Conservation (phyloP, 1,140 invertebrate genomes). For the Uloborus diversus region DNA sequence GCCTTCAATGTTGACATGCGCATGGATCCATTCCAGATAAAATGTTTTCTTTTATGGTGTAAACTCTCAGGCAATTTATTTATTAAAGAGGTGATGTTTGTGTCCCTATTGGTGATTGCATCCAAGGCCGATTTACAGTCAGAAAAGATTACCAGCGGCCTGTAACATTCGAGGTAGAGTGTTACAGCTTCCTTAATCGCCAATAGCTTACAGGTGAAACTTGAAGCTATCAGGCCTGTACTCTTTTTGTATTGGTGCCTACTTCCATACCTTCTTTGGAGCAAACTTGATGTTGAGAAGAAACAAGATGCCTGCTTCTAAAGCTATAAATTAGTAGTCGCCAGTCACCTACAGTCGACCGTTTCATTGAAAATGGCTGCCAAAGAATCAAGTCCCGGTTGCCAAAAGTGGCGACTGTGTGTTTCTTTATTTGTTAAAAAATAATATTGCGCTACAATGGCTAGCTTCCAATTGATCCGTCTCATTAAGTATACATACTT, state of each 20-base stretch:
- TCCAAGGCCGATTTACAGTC: conserved; percentile 6
- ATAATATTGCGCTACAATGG: too few relatives aligned
- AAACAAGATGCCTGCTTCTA: background rate
- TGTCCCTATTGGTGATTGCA: too few relatives aligned
- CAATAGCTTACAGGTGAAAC: background rate
- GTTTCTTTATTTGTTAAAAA: too few relatives aligned
- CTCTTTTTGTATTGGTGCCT: background rate
- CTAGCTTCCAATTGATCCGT: too few relatives aligned
- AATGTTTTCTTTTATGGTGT: background rate
- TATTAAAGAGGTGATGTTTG: background rate
- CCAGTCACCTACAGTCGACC: too few relatives aligned
- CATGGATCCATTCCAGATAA: background rate
- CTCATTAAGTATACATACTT: too few relatives aligned
- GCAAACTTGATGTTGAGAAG: too few relatives aligned
- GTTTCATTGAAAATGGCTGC: too few relatives aligned
- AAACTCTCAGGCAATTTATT: background rate
- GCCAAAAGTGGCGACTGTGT: too few relatives aligned
- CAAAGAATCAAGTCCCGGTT: too few relatives aligned
- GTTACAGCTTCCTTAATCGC: background rate
- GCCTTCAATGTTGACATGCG: background rate
- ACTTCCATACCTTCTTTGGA: too few relatives aligned
- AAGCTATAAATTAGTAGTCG: too few relatives aligned
- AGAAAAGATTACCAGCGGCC: background rate
- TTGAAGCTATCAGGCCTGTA: background rate
- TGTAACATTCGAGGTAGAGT: background rate